Conservation (phyloP, 2,888 invertebrate genomes). For the Drosophila rubida region DNA sequence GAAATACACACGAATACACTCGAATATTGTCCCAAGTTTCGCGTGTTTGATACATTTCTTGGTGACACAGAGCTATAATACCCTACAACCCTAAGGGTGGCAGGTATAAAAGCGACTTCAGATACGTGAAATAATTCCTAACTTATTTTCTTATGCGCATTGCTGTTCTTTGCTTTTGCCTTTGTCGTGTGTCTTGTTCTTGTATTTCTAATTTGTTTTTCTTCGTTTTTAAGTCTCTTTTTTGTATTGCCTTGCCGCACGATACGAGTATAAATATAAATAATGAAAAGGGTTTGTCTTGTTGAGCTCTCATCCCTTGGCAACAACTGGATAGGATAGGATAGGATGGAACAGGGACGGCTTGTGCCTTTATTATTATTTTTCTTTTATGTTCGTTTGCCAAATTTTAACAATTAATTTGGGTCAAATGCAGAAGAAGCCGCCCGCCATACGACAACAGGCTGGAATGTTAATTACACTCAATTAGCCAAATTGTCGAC, state of each 20-base stretch:
- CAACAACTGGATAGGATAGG: not conserved
- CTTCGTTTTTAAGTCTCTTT: conserved; percentile 4
- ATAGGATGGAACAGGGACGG: not conserved
- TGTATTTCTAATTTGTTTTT: conserved; percentile 15
- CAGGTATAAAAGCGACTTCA: not conserved
- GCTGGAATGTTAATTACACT: conserved; percentile 70
- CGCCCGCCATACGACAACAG: conserved; percentile 17
- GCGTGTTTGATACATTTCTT: too few relatives aligned
- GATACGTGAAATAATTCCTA: conserved; percentile 7
- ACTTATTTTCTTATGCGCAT: conserved; percentile 7
- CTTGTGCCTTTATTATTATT: conserved; percentile 27
- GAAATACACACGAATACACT: too few relatives aligned
- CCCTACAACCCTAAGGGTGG: too few relatives aligned
- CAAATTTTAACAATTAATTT: conserved; percentile 72
- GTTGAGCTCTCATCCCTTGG: conserved; percentile 15
- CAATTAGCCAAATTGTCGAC: conserved; percentile 75
- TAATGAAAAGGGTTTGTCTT: conserved; percentile 69
- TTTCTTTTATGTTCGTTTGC: conserved; percentile 34
- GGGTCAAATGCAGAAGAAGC: conserved; percentile 49
- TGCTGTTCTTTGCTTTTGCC: conserved; percentile 4
- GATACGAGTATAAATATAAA: conserved; percentile 47
- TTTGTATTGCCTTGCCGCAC: conserved; percentile 25
- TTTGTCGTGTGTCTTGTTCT: not conserved
- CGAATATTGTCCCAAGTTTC: too few relatives aligned
- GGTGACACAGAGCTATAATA: too few relatives aligned